Conservation (phyloP, 2,888 invertebrate genomes). For the Drosophila dives region DNA sequence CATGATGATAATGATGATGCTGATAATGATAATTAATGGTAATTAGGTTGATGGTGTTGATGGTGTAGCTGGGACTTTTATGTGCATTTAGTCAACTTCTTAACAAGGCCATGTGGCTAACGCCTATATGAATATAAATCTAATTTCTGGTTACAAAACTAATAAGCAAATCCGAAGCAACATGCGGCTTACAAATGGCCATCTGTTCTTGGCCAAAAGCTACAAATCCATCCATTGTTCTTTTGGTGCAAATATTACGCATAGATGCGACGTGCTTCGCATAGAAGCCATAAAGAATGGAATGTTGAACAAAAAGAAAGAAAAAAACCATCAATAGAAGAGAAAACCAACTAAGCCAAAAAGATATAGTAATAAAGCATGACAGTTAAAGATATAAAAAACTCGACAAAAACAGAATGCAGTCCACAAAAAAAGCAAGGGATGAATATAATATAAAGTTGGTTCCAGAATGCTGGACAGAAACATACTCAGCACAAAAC, state of each 20-base stretch:
- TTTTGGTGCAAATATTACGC: slow-evolving; percentile 38
- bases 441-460: background rate
- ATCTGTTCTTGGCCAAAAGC: slow-evolving; percentile 29
- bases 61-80: slow-evolving; percentile 1
- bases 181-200: slow-evolving; percentile 34
- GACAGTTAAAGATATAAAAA: slow-evolving; percentile 71
- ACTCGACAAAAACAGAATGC: slow-evolving; percentile 48
- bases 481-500: background rate
- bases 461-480: background rate
- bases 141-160: slow-evolving; percentile 39
- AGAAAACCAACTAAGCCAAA: slow-evolving; percentile 26
- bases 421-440: slow-evolving; percentile 8
- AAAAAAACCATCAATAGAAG: slow-evolving; percentile 1
- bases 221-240: slow-evolving; percentile 49
- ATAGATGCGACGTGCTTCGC: slow-evolving; percentile 30
- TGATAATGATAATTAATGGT: slow-evolving; percentile 1
- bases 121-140: slow-evolving; percentile 34
- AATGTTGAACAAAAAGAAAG: slow-evolving; percentile 28
- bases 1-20: slow-evolving; percentile 32
- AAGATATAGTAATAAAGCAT: slow-evolving; percentile 38
- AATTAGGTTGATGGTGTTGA: slow-evolving; percentile 5
- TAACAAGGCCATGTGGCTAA: slow-evolving; percentile 12
- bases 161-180: slow-evolving; percentile 34
- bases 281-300: slow-evolving; percentile 54
- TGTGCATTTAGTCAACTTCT: slow-evolving; percentile 16